Base-by-base conservation (phyloP, 2,797 vertebrate genomes). In the Pipistrellus kuhlii region DNA sequence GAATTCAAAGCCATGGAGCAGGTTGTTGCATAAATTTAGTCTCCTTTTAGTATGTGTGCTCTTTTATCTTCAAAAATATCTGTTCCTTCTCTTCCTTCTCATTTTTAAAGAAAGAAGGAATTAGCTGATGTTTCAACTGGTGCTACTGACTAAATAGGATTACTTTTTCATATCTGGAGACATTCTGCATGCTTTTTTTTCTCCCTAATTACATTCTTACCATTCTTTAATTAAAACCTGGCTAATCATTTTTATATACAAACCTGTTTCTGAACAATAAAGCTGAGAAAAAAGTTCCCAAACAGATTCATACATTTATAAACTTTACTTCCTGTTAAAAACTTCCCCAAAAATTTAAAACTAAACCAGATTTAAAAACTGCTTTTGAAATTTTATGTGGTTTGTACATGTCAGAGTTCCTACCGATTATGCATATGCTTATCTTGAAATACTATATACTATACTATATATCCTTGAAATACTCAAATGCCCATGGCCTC, bases 71-170 rank as follows among this genome's bases (percentile, higher is more conserved):
- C 48, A 18, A 3, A 73, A 94, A 57, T 91, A 77, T 91, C 44
- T 95, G 78, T 83, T 90, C 51, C 25, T 85, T 94, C 75, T 95
- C 32, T 83, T 90, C 51, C 25, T 85, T 94, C 75, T 95, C 32
- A 84, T 95, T 92, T 95, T 95, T 21, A 66, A 83, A 95, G 64
- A 92, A 30, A 51, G 64, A 92, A 85, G 25, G 53, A 92, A 75
- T 93, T 91, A 71, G 30, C 23, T 94, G 30, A 27, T 83, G 66
- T 76, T 23, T 76, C n/a, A 89, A 66, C 41, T 57, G 83, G 11
- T 95, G 46, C 66, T n/a, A 30, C n/a, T 91, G 68, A 93, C 90
- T 75, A 94, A 94, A 80, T 30, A 86, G n/a, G 66, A 55, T 81
- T 86, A 55, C 35, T 84, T 93, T 93, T 85, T 35, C n/a, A 72